Base-by-base conservation (phyloP, 2,113 vertebrate species). In the Neofelis nebulosa region DNA sequence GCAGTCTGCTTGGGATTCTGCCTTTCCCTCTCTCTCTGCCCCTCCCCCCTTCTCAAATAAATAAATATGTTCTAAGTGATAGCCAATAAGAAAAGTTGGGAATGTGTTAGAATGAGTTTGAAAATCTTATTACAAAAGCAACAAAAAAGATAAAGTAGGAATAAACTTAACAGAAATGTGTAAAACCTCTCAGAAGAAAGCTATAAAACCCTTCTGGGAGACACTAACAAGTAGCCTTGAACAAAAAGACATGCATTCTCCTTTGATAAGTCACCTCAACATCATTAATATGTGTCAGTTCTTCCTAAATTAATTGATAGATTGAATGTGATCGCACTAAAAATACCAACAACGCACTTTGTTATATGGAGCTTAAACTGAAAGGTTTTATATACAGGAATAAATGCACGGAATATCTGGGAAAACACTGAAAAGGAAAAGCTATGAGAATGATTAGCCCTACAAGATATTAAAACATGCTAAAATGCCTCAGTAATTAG, bases 221-320 rank as follows among this genome's bases (percentile, higher is more conserved):
- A 31, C 16, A 82, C n/a, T 38, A 45, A 38, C 61, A 79, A 36
- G 78, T 89, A 73, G 38, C 31, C 12, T 73, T 71, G 18, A 89
- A 78, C n/a, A 79, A 65, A 87, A 86, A 68, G 38, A 12, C 6
- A 85, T 74, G 65, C 16, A n/a, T 80, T 50, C 1, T 76, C 93
- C 33, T 93, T 61, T 73, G 21, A 4, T 29, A 57, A 38, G 16
- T 66, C n/a, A 55, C 90, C 12, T 74, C 80, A 93, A 74, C 57
- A 86, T 45, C 36, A 76, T 83, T 84, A 79, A 71, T 41, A 82
- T 76, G 21, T n/a, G 21, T n/a, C 71, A 65, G 2, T 48, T 89
- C 29, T 85, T 48, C 38, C 41, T 84, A 79, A 89, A 68, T 95
- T 86, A 91, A 48, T 93, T 66, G 76, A 83, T 81, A 95, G 82